phyloP scores from a whole-genome alignment of 2,888 invertebrate species.

The Trichogramma evanescens region DNA sequence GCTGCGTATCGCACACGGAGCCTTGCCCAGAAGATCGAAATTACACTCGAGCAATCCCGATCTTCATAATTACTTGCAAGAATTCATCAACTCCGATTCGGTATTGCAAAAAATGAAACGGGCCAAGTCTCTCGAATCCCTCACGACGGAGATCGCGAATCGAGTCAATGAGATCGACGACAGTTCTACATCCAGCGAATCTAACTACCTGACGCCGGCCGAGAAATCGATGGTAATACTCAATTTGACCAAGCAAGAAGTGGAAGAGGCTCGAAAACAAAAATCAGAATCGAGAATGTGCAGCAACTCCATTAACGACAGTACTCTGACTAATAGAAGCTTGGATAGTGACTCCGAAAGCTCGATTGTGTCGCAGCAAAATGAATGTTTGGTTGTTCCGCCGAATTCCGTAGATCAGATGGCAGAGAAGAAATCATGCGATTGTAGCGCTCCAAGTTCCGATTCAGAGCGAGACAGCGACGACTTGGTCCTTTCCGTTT shows the following conservation, averaged over 20 bases:
- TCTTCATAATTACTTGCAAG: neutral
- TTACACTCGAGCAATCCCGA: neutral
- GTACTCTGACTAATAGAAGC: too few species aligned
- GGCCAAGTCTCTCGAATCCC: conserved; percentile 21
- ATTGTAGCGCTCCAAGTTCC: too few species aligned
- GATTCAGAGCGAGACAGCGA: too few species aligned
- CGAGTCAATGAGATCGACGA: conserved; percentile 22
- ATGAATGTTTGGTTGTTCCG: too few species aligned
- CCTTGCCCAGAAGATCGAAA: neutral
- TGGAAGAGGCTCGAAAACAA: conserved; percentile 7
- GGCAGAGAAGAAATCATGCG: too few species aligned
- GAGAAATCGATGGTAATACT: conserved; percentile 32
- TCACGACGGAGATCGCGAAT: conserved; percentile 24
- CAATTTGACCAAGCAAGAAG: conserved; percentile 26
- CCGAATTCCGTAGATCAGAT: too few species aligned
- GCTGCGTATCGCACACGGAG: neutral
- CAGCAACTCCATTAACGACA: too few species aligned
- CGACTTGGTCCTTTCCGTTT: too few species aligned
- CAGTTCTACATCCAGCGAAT: conserved; percentile 12
- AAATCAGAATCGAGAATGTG: neutral
- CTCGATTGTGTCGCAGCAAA: too few species aligned
- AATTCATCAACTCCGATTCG: neutral
- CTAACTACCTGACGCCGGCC: conserved; percentile 21
- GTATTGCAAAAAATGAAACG: neutral
- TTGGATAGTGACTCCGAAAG: too few species aligned